Evolutionary conservation across 2,113 vertebrate genomes (phyloP), one percentile per base, ranked within the genome.

Genomic region (Chlorodrepanis virens): DNA sequence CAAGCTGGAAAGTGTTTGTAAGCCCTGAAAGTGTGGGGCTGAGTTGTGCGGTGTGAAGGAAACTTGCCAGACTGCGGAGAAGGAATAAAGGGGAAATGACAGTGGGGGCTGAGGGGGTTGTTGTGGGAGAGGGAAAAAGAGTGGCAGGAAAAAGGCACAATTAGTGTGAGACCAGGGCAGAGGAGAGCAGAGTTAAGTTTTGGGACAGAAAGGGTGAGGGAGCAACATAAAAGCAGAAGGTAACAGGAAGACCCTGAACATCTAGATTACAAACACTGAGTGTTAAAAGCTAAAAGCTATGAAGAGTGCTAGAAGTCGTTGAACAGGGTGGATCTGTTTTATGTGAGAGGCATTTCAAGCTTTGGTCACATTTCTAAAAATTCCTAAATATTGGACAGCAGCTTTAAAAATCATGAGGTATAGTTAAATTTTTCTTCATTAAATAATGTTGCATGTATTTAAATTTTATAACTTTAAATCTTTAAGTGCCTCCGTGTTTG

Each of bases 271-370:
- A 35, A 61, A 54, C 3, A 3, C 8, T 86, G 13, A 8, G 8
- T 0, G 0, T 60, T 42, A 65, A 57, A 82, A 56, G 47, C n/a
- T 6, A 15, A 23, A 60, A 83, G 37, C 1, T 0, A n/a, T 23
- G 18, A 56, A 37, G 39, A 13, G 7, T 35, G 11, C 25, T 27
- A 61, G 11, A 82, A 57, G 9, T 67, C 50, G 40, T 6, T 59
- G 35, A 77, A 35, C 9, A 23, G 5, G 23, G 9, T 39, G 5
- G 16, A 52, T 57, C 28, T 74, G 0, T 35, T 91, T 60, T 33
- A 40, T n/a, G 5, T 39, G 20, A 33, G 4, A 83, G 7, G 5
- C 3, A 28, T 56, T 75, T 47, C 42, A 83, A 39, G 5, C 8
- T 87, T n/a, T 60, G 49, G 20, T 74, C 27, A 40, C 15, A 21